These are phyloP conservation scores for Bombycilla garrulus DNA, from an alignment of 2,113 vertebrate species.

Conservation along the genomic window DNA sequence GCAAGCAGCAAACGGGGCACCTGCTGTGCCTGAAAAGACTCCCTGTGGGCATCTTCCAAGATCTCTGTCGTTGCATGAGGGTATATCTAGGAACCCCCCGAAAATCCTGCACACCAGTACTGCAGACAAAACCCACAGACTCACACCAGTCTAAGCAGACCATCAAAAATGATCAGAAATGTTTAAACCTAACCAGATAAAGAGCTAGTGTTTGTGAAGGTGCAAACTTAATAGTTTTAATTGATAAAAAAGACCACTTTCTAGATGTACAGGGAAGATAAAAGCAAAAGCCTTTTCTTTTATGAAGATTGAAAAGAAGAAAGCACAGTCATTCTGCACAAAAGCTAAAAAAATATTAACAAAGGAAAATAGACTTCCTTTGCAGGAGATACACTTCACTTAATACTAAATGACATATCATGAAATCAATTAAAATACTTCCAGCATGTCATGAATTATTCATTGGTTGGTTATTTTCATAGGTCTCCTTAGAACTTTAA, in stretches of 20 bases:
- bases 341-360: background rate
- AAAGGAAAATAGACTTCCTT: background rate
- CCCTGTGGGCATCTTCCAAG: background rate
- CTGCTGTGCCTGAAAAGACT: background rate
- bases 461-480: background rate
- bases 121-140: background rate
- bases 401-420: background rate
- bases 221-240: background rate
- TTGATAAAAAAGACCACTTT: background rate
- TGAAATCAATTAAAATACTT: slow-evolving; percentile 6
- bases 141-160: background rate
- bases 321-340: background rate
- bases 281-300: background rate
- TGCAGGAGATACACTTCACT: background rate
- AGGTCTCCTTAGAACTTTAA: background rate
- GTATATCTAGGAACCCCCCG: background rate
- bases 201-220: background rate
- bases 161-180: background rate
- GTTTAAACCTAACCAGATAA: background rate
- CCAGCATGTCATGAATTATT: background rate
- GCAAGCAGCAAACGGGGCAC: background rate
- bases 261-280: background rate
- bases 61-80: background rate
- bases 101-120: accelerated
- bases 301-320: background rate